Evolutionary conservation across 2,113 vertebrate genomes (phyloP).

Genomic region (Anoplopoma fimbria): DNA sequence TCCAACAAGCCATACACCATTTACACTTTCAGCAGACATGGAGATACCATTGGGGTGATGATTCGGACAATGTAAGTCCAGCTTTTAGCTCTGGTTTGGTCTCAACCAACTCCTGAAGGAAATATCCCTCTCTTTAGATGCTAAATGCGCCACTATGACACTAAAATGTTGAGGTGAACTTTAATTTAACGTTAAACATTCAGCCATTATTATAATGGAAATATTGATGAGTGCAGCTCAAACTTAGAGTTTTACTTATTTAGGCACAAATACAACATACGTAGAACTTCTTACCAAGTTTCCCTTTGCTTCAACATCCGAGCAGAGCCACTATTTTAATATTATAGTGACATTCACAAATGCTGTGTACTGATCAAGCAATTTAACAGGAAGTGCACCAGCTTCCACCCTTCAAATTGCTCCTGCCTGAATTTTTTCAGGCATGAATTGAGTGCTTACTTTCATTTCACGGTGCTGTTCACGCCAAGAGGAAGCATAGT

Average conservation of each 20-base stretch:
- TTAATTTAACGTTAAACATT: too few species aligned
- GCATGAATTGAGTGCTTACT: not conserved
- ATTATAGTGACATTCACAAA: not conserved
- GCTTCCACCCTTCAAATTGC: conserved; percentile 17
- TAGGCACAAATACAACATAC: not conserved
- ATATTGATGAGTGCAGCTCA: not conserved
- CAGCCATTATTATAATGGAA: too few species aligned
- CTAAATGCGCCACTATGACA: too few species aligned
- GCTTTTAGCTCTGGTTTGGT: too few species aligned
- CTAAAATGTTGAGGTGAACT: too few species aligned
- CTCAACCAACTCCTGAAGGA: too few species aligned
- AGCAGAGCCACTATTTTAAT: not conserved
- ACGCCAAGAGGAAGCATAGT: not conserved
- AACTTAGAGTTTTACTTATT: not conserved
- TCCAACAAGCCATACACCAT: not conserved
- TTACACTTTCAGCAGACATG: not conserved
- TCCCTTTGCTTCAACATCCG: not conserved
- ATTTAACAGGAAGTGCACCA: not conserved
- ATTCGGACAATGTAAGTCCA: too few species aligned
- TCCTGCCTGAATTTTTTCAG: not conserved
- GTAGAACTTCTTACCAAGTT: not conserved
- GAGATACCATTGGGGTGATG: not conserved
- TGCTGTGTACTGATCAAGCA: not conserved
- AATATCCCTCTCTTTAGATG: too few species aligned
- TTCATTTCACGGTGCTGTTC: conserved; percentile 11